These are phyloP conservation scores for Drosophila pallidifrons DNA, from an alignment of 1,140 invertebrate genomes.

Conservation along the genomic window DNA sequence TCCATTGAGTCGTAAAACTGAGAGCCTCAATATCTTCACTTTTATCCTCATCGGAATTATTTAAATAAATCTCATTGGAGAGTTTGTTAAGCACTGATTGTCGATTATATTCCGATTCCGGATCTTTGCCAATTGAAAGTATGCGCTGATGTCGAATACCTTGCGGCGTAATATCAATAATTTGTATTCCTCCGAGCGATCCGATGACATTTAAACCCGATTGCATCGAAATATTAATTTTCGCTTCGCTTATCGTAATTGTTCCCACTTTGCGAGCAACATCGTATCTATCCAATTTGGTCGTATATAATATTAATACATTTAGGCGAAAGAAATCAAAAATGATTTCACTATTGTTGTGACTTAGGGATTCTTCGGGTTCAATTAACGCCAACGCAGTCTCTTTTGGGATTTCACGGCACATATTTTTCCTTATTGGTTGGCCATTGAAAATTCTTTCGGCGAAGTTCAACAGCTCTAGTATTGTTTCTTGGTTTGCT, in stretches of 20 bases:
- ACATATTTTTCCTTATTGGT: slow-evolving; percentile 74
- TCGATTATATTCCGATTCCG: slow-evolving; percentile 79
- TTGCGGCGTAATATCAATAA: slow-evolving; percentile 95
- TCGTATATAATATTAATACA: slow-evolving; percentile 92
- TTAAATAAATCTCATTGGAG: slow-evolving; percentile 86
- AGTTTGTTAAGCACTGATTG: slow-evolving; percentile 75
- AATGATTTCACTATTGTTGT: slow-evolving; percentile 89
- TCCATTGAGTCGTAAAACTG: slow-evolving; percentile 88
- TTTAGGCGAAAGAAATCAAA: slow-evolving; percentile 97
- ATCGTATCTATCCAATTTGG: slow-evolving; percentile 89
- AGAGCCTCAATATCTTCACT: slow-evolving; percentile 86
- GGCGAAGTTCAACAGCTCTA: slow-evolving; percentile 95
- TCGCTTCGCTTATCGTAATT: slow-evolving; percentile 95
- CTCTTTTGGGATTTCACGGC: slow-evolving; percentile 29
- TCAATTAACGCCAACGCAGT: slow-evolving; percentile 17
- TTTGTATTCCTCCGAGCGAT: slow-evolving; percentile 95
- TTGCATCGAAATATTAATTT: slow-evolving; percentile 95
- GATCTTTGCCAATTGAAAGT: slow-evolving; percentile 93
- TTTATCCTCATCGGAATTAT: slow-evolving; percentile 54
- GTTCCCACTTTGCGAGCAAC: slow-evolving; percentile 96
- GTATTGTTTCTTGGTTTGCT: slow-evolving; percentile 98
- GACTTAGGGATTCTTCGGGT: slow-evolving; percentile 25
- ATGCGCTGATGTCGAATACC: slow-evolving; percentile 93
- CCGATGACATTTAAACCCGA: slow-evolving; percentile 90
- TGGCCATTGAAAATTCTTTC: slow-evolving; percentile 89